Percentiles rank a stretch among this genome's conserved stretches.
Conservation (phyloP, 2,113 vertebrate species). For the Vulpes ferrilata region DNA sequence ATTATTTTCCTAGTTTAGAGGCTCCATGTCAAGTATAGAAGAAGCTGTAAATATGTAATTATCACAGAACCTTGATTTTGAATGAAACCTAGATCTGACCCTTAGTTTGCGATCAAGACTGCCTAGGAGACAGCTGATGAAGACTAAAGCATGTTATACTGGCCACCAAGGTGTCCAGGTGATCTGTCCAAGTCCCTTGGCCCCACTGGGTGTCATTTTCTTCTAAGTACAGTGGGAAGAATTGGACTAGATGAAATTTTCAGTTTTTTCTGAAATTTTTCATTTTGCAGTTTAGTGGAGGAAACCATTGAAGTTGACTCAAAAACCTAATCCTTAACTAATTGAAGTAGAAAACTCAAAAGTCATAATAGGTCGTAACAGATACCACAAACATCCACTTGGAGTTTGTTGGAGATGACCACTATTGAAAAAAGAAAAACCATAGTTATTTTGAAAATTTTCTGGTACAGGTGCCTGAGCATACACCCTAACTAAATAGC, state of each 20-base stretch:
- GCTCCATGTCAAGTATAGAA: conserved; percentile 37
- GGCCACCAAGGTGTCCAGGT: too few relatives aligned
- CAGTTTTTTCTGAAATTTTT: background rate
- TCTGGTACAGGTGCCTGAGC: conserved; percentile 3
- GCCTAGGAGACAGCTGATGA: background rate
- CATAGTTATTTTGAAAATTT: conserved; percentile 19
- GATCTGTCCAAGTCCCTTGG: background rate
- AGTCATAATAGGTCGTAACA: background rate
- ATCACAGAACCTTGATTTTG: conserved; percentile 57
- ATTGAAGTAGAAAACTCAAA: conserved; percentile 44
- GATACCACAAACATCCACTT: background rate
- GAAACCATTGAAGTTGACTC: background rate
- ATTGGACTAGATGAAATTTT: background rate
- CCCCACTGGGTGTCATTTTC: background rate
- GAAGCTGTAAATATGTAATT: conserved; percentile 53
- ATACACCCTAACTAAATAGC: background rate
- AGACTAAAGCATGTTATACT: background rate
- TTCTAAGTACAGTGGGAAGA: background rate
- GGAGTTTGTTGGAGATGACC: background rate
- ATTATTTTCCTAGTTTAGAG: conserved; percentile 42
- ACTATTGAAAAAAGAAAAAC: background rate
- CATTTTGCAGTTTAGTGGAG: background rate
- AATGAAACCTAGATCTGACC: conserved; percentile 18
- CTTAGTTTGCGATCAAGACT: conserved; percentile 5
- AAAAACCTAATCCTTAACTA: conserved; percentile 9